Conservation (phyloP, 2,797 vertebrate genomes). For the Sarcoramphus papa region DNA sequence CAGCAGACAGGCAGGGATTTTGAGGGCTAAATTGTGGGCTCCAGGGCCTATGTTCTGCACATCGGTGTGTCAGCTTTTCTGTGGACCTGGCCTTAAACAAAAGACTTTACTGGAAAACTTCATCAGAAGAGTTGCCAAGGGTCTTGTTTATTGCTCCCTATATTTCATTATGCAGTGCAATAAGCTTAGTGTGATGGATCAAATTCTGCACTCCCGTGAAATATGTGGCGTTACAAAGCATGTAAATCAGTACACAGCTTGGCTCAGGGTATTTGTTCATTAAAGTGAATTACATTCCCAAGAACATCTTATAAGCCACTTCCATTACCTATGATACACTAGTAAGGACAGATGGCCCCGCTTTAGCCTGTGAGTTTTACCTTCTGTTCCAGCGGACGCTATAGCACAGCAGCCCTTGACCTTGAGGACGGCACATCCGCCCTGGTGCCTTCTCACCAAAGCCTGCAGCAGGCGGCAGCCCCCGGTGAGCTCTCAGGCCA, state of each 20-base stretch:
- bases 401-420: neutral
- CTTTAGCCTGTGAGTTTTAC: neutral
- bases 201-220: neutral
- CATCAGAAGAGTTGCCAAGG: neutral
- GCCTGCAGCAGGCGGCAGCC: neutral
- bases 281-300: neutral
- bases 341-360: neutral
- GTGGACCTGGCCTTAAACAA: neutral
- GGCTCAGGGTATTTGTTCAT: neutral
- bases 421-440: neutral
- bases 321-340: neutral
- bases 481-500: neutral
- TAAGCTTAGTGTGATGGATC: neutral
- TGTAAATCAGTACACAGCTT: neutral
- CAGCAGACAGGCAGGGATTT: neutral
- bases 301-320: neutral
- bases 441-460: neutral
- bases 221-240: fast-evolving
- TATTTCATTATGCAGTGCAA: neutral
- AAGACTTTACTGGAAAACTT: neutral
- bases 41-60: neutral
- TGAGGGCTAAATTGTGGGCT: too few species aligned
- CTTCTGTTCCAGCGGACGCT: neutral
- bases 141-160: neutral
- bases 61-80: neutral